Evolutionary conservation across 2,888 invertebrate genomes (phyloP).

Genomic region (Melinaea menophilus): DNA sequence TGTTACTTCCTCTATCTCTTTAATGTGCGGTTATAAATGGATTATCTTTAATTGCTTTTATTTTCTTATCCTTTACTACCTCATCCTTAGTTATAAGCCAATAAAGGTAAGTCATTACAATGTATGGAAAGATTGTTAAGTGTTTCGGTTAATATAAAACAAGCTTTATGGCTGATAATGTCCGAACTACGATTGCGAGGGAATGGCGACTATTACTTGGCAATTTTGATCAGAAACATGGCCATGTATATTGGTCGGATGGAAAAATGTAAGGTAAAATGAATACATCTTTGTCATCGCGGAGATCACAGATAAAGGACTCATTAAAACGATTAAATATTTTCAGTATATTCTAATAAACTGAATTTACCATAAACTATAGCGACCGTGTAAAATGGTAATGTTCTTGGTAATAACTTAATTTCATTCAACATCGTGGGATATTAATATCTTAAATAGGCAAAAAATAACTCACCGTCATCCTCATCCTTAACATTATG

Average conservation of each 20-base stretch:
- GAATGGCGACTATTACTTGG: slow-evolving; percentile 68
- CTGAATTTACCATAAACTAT: neutral
- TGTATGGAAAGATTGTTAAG: slow-evolving; percentile 35
- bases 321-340: slow-evolving; percentile 24
- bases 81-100: slow-evolving; percentile 24
- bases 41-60: slow-evolving; percentile 13
- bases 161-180: slow-evolving; percentile 74
- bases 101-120: slow-evolving; percentile 28
- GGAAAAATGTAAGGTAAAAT: slow-evolving; percentile 65
- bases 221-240: slow-evolving; percentile 68
- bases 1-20: slow-evolving; percentile 16
- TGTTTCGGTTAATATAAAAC: slow-evolving; percentile 65
- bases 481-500: slow-evolving; percentile 90
- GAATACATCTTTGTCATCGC: slow-evolving; percentile 62
- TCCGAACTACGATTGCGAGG: slow-evolving; percentile 72
- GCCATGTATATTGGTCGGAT: slow-evolving; percentile 54
- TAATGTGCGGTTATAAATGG: slow-evolving; percentile 12
- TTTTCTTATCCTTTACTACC: slow-evolving; percentile 18
- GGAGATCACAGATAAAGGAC: slow-evolving; percentile 35
- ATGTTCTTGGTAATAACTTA: neutral
- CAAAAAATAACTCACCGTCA: slow-evolving; percentile 79
- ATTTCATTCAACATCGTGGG: neutral
- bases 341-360: neutral
- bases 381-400: neutral
- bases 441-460: neutral